A percentile compares a stretch with the other conserved stretches of the same genome.
Evolutionary conservation across 2,797 vertebrate genomes (phyloP).

Genomic region (Loris lydekkerianus): DNA sequence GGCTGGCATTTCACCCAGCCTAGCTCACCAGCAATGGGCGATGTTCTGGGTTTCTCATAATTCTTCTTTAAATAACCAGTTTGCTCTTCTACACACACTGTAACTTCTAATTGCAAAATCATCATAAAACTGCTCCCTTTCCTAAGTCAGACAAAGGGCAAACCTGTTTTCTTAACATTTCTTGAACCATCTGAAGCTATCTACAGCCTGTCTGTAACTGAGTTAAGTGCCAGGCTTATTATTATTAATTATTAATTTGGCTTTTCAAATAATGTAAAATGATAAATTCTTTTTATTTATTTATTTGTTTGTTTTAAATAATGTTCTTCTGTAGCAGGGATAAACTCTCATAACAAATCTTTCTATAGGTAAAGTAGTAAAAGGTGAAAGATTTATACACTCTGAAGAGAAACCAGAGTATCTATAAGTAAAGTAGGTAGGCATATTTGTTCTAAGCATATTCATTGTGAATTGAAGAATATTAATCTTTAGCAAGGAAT

Average conservation of each 20-base stretch:
- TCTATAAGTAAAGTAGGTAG: not conserved
- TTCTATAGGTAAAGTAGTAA: not conserved
- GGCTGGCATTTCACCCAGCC: not conserved
- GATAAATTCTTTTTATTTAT: not conserved
- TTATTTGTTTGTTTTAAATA: not conserved
- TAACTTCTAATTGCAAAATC: slow-evolving; percentile 1
- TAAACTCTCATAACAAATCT: not conserved
- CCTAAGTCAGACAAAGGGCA: not conserved
- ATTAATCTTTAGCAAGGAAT: slow-evolving; percentile 11
- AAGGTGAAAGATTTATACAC: too few relatives aligned
- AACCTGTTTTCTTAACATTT: not conserved
- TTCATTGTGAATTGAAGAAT: not conserved
- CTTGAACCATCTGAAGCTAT: not conserved
- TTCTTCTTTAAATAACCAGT: slow-evolving; percentile 10
- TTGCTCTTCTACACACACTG: not conserved
- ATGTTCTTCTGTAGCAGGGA: not conserved
- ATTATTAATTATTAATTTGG: not conserved
- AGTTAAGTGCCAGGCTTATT: not conserved
- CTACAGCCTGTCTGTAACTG: not conserved
- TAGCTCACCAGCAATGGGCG: not conserved
- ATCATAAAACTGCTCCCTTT: not conserved
- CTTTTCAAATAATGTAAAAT: slow-evolving; percentile 23
- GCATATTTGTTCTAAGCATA: slow-evolving; percentile 1
- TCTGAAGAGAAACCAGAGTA: too few relatives aligned
- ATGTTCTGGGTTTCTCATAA: not conserved